These are phyloP conservation scores for Caenorhabditis sp. DNA, from an alignment of 2,888 invertebrate species.

Conservation along the genomic window DNA sequence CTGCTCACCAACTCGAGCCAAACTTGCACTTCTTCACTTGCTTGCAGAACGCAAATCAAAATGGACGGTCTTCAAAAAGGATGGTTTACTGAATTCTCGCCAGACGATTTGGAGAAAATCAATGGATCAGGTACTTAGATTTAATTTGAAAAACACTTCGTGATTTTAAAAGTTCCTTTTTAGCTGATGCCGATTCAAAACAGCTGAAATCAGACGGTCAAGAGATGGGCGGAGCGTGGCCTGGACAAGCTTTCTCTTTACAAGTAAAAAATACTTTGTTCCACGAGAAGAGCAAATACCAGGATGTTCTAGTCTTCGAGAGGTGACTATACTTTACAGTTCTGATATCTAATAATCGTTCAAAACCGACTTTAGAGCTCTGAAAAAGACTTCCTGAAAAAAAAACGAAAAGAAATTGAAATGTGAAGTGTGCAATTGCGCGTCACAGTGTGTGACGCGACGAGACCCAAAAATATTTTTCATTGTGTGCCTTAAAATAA, in stretches of 20 bases:
- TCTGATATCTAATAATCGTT: no score
- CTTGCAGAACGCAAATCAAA: neutral
- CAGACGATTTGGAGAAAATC: constrained; percentile 71
- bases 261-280: constrained; percentile 83
- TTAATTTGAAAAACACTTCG: neutral
- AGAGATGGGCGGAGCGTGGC: constrained; percentile 78
- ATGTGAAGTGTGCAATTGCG: neutral
- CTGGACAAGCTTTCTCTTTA: constrained; percentile 86
- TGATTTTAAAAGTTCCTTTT: constrained; percentile 3
- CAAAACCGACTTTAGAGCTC: neutral
- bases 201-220: constrained; percentile 63
- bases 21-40: neutral
- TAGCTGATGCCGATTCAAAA: constrained; percentile 44
- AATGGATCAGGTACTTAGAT: constrained; percentile 40
- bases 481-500: neutral
- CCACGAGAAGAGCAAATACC: constrained; percentile 82
- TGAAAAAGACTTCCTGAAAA: neutral
- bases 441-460: neutral
- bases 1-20: neutral
- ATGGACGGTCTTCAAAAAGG: constrained; percentile 81
- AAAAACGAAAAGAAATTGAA: constrained; percentile 4
- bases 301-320: constrained; percentile 84
- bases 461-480: neutral
- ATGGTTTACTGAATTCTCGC: constrained; percentile 92
- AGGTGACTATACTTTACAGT: constrained; percentile 75